These are phyloP conservation scores for Epizoanthus illoricatus DNA, from an alignment of 92 coral and sea anemone genomes.

Conservation along the genomic window DNA sequence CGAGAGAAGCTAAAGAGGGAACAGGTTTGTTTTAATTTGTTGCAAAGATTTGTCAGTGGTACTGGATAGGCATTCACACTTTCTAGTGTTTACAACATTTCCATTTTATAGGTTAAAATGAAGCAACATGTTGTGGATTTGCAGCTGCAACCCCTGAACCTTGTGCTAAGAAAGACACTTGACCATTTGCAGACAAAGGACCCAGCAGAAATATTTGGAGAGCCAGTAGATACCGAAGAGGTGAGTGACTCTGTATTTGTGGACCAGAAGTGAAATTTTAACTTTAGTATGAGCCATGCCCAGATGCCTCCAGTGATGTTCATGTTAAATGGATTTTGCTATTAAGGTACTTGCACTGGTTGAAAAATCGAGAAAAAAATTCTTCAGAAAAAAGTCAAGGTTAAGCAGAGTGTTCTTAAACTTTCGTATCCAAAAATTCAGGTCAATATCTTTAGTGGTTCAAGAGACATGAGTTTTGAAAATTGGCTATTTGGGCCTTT, in stretches of 20 bases:
- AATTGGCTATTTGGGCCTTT: too few relatives aligned
- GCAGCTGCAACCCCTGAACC: conserved; percentile 91
- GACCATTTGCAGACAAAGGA: conserved; percentile 89
- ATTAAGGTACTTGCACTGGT: too few relatives aligned
- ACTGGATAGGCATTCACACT: neutral
- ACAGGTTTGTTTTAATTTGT: conserved; percentile 63
- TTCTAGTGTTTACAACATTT: neutral
- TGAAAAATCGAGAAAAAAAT: too few relatives aligned
- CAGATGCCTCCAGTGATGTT: neutral
- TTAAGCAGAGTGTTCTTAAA: too few relatives aligned
- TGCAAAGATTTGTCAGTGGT: neutral
- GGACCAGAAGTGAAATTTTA: neutral
- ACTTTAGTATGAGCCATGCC: neutral
- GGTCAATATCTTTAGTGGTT: too few relatives aligned
- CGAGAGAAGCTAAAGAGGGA: conserved; percentile 97
- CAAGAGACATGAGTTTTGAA: too few relatives aligned
- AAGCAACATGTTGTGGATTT: conserved; percentile 94
- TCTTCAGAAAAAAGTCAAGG: too few relatives aligned
- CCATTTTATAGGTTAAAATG: conserved; percentile 77
- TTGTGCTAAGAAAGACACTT: conserved; percentile 82
- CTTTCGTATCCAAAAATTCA: too few relatives aligned
- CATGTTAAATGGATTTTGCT: too few relatives aligned
- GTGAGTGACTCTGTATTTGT: conserved; percentile 29
- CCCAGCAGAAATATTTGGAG: conserved; percentile 93
- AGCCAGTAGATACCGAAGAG: conserved; percentile 93